These are phyloP conservation scores for Zhuqinia jingwanae DNA, from an alignment of 2,888 invertebrate genomes.

Conservation along the genomic window DNA sequence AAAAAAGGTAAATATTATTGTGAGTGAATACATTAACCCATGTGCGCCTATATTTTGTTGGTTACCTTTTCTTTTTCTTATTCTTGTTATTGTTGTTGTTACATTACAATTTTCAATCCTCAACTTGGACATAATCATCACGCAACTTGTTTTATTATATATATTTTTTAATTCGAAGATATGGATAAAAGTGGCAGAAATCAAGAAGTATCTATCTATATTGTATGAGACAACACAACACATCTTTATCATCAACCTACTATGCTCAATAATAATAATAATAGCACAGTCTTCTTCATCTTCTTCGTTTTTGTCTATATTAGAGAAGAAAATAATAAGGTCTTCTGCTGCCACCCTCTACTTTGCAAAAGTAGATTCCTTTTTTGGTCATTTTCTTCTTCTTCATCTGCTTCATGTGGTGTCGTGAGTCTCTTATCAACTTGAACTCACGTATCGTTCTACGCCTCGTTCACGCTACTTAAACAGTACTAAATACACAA, in stretches of 20 bases:
- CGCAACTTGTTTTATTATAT: conserved; percentile 30
- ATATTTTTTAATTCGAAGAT: background rate
- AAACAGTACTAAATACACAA: conserved; percentile 23
- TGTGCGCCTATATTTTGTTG: background rate
- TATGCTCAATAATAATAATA: conserved; percentile 14
- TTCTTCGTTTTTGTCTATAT: background rate
- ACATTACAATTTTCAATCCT: conserved; percentile 28
- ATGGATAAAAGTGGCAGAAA: conserved; percentile 24
- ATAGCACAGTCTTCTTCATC: too few species aligned
- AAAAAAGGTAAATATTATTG: conserved; percentile 1
- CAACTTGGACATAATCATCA: conserved; percentile 35
- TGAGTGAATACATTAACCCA: conserved; percentile 17
- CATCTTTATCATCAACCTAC: background rate
- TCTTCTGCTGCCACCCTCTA: conserved; percentile 40
- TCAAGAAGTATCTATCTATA: conserved; percentile 1
- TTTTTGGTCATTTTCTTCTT: conserved; percentile 69
- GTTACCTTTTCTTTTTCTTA: background rate
- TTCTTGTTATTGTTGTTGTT: conserved; percentile 18
- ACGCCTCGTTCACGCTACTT: conserved; percentile 23
- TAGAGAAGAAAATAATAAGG: conserved; percentile 19
- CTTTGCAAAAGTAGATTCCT: conserved; percentile 51
- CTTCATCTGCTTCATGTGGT: conserved; percentile 38
- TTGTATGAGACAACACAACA: background rate
- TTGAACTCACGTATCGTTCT: conserved; percentile 45
- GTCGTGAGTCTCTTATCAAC: conserved; percentile 65